phyloP scores from a whole-genome alignment of 2,113 vertebrate species.

The Phainopepla nitens region DNA sequence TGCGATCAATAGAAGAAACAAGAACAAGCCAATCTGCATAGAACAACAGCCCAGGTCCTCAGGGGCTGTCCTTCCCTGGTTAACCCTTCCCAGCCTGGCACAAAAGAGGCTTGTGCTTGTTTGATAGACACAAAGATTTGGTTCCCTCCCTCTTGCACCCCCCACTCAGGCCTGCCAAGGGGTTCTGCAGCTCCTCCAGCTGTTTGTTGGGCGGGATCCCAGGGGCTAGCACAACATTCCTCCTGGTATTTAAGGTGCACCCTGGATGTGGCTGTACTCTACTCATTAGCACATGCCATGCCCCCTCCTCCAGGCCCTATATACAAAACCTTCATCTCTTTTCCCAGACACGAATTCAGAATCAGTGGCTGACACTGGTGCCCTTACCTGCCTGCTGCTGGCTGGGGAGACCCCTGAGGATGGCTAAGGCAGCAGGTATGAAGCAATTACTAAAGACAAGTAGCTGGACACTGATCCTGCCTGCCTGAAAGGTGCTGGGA shows the following conservation, averaged over 20 bases:
- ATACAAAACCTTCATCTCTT: not conserved
- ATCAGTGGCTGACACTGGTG: not conserved
- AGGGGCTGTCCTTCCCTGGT: not conserved
- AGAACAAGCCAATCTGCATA: constrained; percentile 52
- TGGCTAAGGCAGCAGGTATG: not conserved
- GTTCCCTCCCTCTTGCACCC: not conserved
- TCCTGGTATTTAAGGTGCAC: not conserved
- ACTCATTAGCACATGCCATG: not conserved
- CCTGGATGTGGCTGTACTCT: not conserved
- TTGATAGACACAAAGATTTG: not conserved
- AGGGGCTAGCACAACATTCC: not conserved
- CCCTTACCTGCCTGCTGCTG: not conserved
- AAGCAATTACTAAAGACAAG: not conserved
- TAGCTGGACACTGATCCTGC: not conserved
- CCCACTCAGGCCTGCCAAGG: not conserved
- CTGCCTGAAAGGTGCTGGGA: not conserved
- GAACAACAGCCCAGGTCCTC: not conserved
- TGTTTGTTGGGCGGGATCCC: not conserved
- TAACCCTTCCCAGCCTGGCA: constrained; percentile 34
- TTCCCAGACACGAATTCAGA: not conserved
- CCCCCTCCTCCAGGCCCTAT: not conserved
- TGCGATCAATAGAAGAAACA: constrained; percentile 61
- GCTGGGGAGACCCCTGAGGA: not conserved
- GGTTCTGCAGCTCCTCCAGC: not conserved
- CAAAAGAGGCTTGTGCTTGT: not conserved